Conservation (phyloP, 2,888 invertebrate species). For the Elysia crispata region DNA sequence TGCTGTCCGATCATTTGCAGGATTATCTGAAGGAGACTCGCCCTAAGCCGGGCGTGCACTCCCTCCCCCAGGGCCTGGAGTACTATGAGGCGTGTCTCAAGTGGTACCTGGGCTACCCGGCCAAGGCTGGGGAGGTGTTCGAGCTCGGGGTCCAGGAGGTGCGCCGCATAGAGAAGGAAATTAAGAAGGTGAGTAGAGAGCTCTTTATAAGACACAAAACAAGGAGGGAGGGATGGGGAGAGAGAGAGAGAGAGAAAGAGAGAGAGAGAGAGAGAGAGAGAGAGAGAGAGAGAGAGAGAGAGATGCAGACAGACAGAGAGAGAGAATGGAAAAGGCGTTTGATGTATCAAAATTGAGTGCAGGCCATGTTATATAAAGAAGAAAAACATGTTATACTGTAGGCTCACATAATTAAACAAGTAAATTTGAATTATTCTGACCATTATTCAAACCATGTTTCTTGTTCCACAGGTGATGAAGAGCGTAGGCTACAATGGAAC, state of each 20-base stretch:
- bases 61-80: slow-evolving; percentile 53
- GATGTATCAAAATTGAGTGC: too few species aligned
- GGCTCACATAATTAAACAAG: too few species aligned
- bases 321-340: too few species aligned
- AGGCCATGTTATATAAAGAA: too few species aligned
- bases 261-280: too few species aligned
- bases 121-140: slow-evolving; percentile 55
- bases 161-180: slow-evolving; percentile 55
- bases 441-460: neutral
- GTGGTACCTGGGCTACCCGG: slow-evolving; percentile 57
- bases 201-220: too few species aligned
- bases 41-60: slow-evolving; percentile 54
- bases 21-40: slow-evolving; percentile 56
- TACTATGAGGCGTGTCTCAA: slow-evolving; percentile 60
- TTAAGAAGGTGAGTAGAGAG: slow-evolving; percentile 55
- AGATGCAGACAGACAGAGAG: too few species aligned
- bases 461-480: slow-evolving; percentile 52
- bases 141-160: slow-evolving; percentile 57
- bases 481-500: slow-evolving; percentile 61
- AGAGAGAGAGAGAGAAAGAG: too few species aligned
- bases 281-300: too few species aligned
- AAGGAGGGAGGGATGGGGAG: too few species aligned
- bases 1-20: slow-evolving; percentile 37
- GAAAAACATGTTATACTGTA: too few species aligned
- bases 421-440: too few species aligned